Percentiles rank a stretch among this genome's conserved stretches.
Evolutionary conservation across 2,888 invertebrate species (phyloP).

Genomic region (Plagodis pulveraria): DNA sequence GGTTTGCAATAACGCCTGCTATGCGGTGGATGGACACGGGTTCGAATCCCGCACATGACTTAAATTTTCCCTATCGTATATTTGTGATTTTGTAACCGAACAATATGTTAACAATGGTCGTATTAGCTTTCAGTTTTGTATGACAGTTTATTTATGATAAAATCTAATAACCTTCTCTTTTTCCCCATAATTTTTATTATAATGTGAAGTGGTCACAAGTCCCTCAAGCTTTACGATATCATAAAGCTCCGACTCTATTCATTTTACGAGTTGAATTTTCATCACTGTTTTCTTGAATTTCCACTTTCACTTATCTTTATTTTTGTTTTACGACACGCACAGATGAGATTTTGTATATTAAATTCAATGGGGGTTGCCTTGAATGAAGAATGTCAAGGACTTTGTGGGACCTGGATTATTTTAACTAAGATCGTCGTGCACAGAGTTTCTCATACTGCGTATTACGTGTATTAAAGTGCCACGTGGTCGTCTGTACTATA

Average conservation of each 20-base stretch:
- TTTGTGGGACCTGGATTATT: constrained; percentile 7
- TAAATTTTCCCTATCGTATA: no score
- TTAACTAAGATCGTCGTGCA: no score
- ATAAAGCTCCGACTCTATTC: constrained; percentile 66
- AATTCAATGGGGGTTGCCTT: constrained; percentile 45
- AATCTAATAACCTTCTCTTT: neutral
- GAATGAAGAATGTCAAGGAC: constrained; percentile 26
- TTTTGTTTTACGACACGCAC: constrained; percentile 63
- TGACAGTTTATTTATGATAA: no score
- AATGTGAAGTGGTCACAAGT: constrained; percentile 40
- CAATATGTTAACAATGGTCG: no score
- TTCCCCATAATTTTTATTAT: constrained; percentile 12
- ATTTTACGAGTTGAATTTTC: constrained; percentile 72
- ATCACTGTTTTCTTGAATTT: constrained; percentile 63
- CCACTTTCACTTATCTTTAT: constrained; percentile 65
- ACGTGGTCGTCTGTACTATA: no score
- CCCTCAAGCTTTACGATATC: constrained; percentile 59
- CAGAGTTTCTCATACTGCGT: neutral
- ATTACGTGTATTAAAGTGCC: neutral
- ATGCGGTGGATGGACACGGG: no score
- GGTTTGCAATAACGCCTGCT: no score
- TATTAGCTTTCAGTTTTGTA: no score
- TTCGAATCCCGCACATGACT: no score
- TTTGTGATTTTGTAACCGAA: no score
- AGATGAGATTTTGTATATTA: constrained; percentile 65